Conservation (phyloP, 2,888 invertebrate genomes). For the Sinopyrophorus schimmeli region DNA sequence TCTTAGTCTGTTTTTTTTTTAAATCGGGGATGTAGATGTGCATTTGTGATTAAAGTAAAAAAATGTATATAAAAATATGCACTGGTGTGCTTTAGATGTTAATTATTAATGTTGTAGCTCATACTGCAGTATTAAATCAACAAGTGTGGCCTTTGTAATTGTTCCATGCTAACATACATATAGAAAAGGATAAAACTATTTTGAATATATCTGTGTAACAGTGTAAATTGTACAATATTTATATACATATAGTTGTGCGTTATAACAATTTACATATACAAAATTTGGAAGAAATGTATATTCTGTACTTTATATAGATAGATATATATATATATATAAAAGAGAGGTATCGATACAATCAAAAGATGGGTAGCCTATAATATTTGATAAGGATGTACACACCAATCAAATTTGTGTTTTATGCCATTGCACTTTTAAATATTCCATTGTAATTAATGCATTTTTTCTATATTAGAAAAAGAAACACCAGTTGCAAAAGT, state of each 20-base stretch:
- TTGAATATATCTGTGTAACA: conserved; percentile 4
- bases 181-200: conserved; percentile 7
- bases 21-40: conserved; percentile 7
- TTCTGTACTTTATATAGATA: not conserved
- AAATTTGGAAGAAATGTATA: not conserved
- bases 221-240: not conserved
- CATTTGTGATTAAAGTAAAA: conserved; percentile 9
- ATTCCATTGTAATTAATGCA: too few species aligned
- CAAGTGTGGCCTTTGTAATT: conserved; percentile 19
- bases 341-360: too few species aligned
- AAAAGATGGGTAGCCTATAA: too few species aligned
- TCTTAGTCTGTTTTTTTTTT: not conserved
- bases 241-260: too few species aligned
- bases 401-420: too few species aligned
- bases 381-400: too few species aligned
- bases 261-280: not conserved
- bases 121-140: conserved; percentile 25
- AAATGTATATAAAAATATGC: conserved; percentile 5
- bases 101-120: conserved; percentile 17
- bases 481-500: too few species aligned
- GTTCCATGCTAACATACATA: conserved; percentile 7
- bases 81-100: conserved; percentile 22
- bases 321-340: not conserved
- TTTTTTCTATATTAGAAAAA: too few species aligned
- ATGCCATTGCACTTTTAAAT: too few species aligned